Base-by-base conservation (phyloP, 30 jellyfish, hydroid and myxozoan genomes). In the Catostylus mosaicus region DNA sequence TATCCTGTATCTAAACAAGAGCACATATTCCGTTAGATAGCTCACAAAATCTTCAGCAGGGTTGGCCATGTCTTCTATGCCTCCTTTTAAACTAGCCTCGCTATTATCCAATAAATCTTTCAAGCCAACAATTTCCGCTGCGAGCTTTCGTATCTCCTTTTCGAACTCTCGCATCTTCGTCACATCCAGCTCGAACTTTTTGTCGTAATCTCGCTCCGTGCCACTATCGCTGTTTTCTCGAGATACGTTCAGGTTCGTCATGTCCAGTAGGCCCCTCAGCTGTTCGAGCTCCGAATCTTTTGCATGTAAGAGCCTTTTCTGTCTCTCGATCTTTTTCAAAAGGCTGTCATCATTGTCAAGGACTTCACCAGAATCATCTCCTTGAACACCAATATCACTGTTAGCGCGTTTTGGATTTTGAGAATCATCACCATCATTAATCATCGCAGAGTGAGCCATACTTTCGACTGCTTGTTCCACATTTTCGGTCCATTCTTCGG, bases 1-100 rank as follows among this genome's bases (percentile, higher is more conserved):
- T 20, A 82, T 50, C n/a, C 37, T 30, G 76, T 70, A 82, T 33
- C 86, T 60, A 9, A 82, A 56, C 30, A 82, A 31, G 19, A 57
- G 74, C 1, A 82, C 63, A 7, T 70, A 71, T 10, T 82, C 92
- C 3, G 57, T 70, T 19, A 82, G 86, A 30, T 62, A 27, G 61
- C 48, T 62, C 4, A 79, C 38, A 22, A 82, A 48, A 33, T 40
- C 74, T 63, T 67, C 78, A 5, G 91, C 75, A 29, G 57, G 54
- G 40, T 9, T 29, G 26, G 52, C 77, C 14, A 24, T 30, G 1
- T 31, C 91, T 12, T 3, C 67, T 59, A 62, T 70, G 46, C 22
- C 38, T 34, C 0, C 67, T 45, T 62, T 43, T 37, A 50, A 3
- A 23, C 18, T 3, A 1, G 24, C 38, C 38, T 59, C 24, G 18